Conservation (phyloP, 2,113 vertebrate species). For the Marcusenius ussheri region DNA sequence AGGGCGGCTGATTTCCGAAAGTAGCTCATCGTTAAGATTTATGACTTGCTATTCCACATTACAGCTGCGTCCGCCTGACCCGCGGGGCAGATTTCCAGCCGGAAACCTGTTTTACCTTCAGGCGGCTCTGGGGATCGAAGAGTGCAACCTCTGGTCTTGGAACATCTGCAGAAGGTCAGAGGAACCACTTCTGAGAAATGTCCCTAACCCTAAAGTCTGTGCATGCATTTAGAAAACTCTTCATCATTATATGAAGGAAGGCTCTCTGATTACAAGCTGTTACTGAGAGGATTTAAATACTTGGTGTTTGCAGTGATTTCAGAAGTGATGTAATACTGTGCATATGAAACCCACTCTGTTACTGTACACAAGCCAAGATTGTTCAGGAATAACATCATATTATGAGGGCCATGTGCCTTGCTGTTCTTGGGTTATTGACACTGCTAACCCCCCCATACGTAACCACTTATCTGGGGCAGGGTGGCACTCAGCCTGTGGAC, state of each 20-base stretch:
- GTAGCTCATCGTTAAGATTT: slow-evolving; percentile 6
- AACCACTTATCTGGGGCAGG: background rate
- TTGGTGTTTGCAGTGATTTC: background rate
- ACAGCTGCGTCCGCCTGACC: background rate
- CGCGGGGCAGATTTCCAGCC: too few species aligned
- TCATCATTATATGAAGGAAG: background rate
- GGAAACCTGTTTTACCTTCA: too few species aligned
- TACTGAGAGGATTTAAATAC: background rate
- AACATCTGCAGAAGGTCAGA: slow-evolving; percentile 10
- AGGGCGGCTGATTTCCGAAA: background rate
- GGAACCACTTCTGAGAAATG: background rate
- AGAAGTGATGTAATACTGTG: background rate
- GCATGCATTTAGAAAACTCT: background rate
- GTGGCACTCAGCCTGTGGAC: background rate
- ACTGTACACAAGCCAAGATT: background rate
- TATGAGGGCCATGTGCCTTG: background rate
- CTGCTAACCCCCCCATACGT: background rate
- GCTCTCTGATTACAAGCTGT: background rate
- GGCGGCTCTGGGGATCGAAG: background rate
- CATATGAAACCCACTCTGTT: background rate
- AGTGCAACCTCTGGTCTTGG: slow-evolving; percentile 1
- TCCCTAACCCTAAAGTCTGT: background rate
- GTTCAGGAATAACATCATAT: background rate
- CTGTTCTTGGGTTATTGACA: background rate
- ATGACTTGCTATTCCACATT: background rate